phyloP scores from a whole-genome alignment of 1,140 invertebrate species.

The Zaprionus gabonicus region DNA sequence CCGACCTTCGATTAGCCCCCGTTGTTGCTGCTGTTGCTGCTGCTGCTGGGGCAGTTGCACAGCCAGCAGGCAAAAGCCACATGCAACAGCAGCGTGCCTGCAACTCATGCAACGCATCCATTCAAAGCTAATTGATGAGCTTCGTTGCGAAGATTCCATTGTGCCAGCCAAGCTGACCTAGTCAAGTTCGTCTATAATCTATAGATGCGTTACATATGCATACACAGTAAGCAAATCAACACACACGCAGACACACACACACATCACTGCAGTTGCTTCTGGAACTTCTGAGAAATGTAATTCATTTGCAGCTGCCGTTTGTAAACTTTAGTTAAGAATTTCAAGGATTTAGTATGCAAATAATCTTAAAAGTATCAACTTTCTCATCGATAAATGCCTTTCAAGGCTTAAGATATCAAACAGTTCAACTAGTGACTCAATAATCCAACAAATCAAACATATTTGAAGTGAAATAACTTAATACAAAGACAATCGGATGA shows the following conservation, averaged over 20 bases:
- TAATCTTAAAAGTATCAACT: no score
- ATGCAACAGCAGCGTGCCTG: not conserved
- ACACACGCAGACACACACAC: no score
- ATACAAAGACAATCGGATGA: not conserved
- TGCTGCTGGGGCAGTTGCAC: not conserved
- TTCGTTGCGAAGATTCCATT: not conserved
- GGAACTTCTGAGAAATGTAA: not conserved
- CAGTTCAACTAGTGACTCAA: not conserved
- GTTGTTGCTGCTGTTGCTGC: not conserved
- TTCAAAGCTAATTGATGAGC: slow-evolving; percentile 5
- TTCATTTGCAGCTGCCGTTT: not conserved
- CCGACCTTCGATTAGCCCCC: not conserved
- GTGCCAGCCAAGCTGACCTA: not conserved
- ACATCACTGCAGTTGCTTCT: no score
- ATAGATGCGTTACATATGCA: not conserved
- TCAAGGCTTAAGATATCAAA: no score
- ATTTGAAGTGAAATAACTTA: not conserved
- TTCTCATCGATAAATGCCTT: no score
- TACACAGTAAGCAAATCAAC: no score
- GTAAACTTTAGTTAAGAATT: not conserved
- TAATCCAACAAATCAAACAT: not conserved
- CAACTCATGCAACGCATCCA: not conserved
- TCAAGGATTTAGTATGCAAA: no score
- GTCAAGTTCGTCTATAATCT: not conserved
- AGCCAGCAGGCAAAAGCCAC: slow-evolving; percentile 1